phyloP scores from a whole-genome alignment of 2,888 invertebrate species.

The Ceraclea dissimilis region DNA sequence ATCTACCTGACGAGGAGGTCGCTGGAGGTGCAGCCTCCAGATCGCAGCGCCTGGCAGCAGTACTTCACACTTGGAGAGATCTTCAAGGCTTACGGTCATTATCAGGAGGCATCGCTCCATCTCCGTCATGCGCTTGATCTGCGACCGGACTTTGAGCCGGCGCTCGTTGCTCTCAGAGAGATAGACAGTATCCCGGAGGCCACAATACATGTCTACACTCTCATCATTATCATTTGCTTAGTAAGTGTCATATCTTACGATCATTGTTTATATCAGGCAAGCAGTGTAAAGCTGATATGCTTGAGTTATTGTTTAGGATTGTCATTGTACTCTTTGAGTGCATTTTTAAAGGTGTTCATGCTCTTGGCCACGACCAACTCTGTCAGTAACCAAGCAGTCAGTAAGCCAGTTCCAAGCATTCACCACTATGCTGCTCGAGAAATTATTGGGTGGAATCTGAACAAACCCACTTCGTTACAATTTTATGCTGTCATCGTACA shows the following conservation, averaged over 20 bases:
- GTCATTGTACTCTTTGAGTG: no score
- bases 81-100: slow-evolving; percentile 84
- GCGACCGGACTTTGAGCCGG: slow-evolving; percentile 79
- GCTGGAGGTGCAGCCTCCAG: slow-evolving; percentile 75
- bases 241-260: slow-evolving; percentile 43
- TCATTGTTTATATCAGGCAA: neutral
- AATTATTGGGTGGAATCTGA: no score
- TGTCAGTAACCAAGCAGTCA: no score
- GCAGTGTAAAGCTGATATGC: no score
- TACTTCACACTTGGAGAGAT: slow-evolving; percentile 88
- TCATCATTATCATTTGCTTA: slow-evolving; percentile 80
- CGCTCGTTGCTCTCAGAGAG: slow-evolving; percentile 69
- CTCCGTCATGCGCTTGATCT: slow-evolving; percentile 74
- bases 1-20: slow-evolving; percentile 80
- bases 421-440: no score
- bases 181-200: slow-evolving; percentile 75
- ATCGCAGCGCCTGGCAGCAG: slow-evolving; percentile 85
- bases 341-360: no score
- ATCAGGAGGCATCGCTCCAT: slow-evolving; percentile 79
- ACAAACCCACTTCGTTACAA: no score
- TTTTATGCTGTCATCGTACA: no score
- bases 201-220: slow-evolving; percentile 76
- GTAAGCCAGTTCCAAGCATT: no score
- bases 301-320: neutral
- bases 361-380: no score